Base-by-base conservation (phyloP, 2,113 vertebrate species). In the Nyctibius bracteatus region DNA sequence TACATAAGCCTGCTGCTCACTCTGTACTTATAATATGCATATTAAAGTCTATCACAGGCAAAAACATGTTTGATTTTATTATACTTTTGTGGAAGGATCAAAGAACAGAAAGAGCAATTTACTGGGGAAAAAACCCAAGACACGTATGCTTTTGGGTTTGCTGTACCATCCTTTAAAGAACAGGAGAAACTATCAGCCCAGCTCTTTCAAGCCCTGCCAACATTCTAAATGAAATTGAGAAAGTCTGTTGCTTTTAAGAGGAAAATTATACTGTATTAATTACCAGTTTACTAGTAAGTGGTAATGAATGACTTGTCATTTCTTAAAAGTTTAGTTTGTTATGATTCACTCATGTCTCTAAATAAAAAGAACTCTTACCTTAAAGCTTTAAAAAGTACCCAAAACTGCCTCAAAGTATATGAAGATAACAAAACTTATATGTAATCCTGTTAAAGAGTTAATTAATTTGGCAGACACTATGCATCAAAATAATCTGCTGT, bases 41-140 rank as follows among this genome's bases (percentile, higher is more conserved):
- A 96, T 82, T 97, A 98, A 98, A 95, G 83, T 87, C 83, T 86
- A 58, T 79, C 89, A 92, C 94, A 96, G 55, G 57, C 86, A 74
- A 81, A 88, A 78, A 1, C 1, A 2, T 25, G 18, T 81, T 54
- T 92, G 27, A 61, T 89, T 87, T 86, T 95, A 30, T 95, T 86
- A n/a, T 21, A 31, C 24, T 21, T 84, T 22, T 62, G 15, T 55
- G 28, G 18, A 92, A 83, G 11, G 47, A 81, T 68, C n/a, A 79
- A 51, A 59, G 80, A 67, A 33, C 24, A 55, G 13, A n/a, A 11
- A 44, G 28, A 52, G 37, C 9, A 2, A 43, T 51, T 71, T 74
- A 78, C 43, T 22, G 21, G 33, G 25, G 3, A 33, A 20, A 35
- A 27, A 31, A 39, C 3, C 7, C 15, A 54, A 30, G 20, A 46